phyloP scores from a whole-genome alignment of 2,888 invertebrate species.

The Papilio elwesi region DNA sequence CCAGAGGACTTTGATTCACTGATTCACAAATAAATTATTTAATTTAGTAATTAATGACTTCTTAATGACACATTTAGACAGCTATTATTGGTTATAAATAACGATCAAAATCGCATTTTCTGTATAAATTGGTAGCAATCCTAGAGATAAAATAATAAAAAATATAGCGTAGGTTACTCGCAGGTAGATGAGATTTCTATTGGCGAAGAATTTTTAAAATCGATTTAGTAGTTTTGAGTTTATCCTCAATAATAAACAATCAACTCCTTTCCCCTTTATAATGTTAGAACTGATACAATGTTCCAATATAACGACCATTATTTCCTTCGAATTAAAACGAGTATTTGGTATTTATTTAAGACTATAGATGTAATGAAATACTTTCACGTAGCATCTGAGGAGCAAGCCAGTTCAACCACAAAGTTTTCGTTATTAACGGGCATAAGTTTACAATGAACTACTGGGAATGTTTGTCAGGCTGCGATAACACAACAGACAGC shows the following conservation, averaged over 20 bases:
- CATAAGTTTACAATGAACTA: slow-evolving; percentile 77
- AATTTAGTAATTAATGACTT: no score
- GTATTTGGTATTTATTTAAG: slow-evolving; percentile 9
- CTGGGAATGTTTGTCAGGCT: slow-evolving; percentile 77
- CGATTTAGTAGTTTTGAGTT: no score
- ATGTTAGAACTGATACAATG: background rate
- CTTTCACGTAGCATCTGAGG: slow-evolving; percentile 25
- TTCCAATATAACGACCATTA: background rate
- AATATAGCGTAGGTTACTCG: no score
- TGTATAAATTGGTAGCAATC: no score
- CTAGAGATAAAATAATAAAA: no score
- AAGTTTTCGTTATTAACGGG: slow-evolving; percentile 50
- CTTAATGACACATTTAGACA: no score
- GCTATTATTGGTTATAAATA: no score
- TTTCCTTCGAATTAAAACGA: background rate
- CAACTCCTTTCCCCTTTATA: background rate
- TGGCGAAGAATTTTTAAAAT: no score
- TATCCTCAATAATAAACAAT: background rate
- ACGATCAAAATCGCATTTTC: no score
- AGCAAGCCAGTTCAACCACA: slow-evolving; percentile 39
- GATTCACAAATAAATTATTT: no score
- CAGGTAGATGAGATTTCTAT: no score
- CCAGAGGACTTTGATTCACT: no score
- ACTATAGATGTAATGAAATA: slow-evolving; percentile 11
- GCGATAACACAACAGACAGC: slow-evolving; percentile 84